A percentile compares a stretch with the other conserved stretches of the same genome.
Conservation (phyloP, 2,113 vertebrate species). For the Aegypius monachus region DNA sequence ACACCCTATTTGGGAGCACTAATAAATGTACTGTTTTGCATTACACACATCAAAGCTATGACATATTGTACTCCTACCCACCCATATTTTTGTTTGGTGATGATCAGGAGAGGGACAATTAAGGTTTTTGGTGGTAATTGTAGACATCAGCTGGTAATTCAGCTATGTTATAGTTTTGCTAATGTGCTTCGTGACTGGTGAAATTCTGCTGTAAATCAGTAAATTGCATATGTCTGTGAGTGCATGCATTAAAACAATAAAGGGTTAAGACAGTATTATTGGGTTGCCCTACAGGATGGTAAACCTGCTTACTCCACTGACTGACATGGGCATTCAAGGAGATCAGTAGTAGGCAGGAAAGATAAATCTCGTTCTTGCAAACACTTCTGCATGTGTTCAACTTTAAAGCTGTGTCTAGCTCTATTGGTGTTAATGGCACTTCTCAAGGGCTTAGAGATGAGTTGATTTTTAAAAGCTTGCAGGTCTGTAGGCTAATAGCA, state of each 20-base stretch:
- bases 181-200: background rate
- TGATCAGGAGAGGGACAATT: background rate
- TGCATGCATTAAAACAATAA: background rate
- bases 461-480: background rate
- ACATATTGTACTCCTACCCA: background rate
- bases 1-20: fast-evolving
- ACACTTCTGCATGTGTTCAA: background rate
- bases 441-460: background rate
- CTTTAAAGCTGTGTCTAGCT: background rate
- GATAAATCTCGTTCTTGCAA: background rate
- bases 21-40: background rate
- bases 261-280: background rate
- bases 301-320: background rate
- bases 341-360: background rate
- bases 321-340: background rate
- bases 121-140: background rate
- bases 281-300: background rate
- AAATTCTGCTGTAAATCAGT: background rate
- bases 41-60: background rate
- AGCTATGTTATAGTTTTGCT: background rate
- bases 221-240: background rate
- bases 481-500: background rate
- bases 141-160: background rate
- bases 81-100: background rate
- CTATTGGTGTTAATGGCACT: background rate